Evolutionary conservation across 37 sponge, comb jelly and placozoan species (phyloP).

Genomic region (Geodia barretti): DNA sequence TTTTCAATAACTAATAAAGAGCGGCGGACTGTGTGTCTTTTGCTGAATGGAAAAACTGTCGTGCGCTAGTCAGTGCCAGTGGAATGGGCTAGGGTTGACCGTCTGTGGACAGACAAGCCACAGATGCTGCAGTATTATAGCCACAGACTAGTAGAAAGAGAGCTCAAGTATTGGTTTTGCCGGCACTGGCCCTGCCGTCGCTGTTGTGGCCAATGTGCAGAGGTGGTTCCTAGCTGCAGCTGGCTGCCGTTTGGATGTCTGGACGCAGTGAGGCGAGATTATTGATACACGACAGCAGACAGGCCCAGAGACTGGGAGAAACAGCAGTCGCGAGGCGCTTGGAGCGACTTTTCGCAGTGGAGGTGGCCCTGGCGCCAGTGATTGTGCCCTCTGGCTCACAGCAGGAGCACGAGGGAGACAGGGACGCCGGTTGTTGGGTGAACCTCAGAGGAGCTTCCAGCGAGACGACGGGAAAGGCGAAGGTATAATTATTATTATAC

Average conservation of each 20-base stretch:
- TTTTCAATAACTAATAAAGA: neutral
- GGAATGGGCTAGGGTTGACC: neutral
- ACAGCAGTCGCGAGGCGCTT: neutral
- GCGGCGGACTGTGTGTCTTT: no score
- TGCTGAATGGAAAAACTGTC: no score
- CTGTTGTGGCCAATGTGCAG: no score
- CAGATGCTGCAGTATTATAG: neutral
- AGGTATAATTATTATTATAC: conserved; percentile 15
- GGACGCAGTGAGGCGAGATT: neutral
- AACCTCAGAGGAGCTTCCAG: conserved; percentile 8
- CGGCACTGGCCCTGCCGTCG: no score
- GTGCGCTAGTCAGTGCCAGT: neutral
- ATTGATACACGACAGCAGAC: neutral
- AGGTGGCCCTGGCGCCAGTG: neutral
- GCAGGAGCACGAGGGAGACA: no score
- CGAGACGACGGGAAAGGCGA: conserved; percentile 18
- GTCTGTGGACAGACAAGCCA: neutral
- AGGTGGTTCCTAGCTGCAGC: no score
- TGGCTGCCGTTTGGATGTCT: conserved; percentile 5
- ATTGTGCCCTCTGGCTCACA: neutral
- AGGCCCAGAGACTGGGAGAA: neutral
- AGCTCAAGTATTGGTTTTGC: no score
- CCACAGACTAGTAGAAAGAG: neutral
- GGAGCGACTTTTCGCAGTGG: conserved; percentile 44
- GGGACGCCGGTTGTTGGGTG: conserved; percentile 21